These are phyloP conservation scores for Chironomus riparius DNA, from an alignment of 2,888 invertebrate species.

Conservation along the genomic window DNA sequence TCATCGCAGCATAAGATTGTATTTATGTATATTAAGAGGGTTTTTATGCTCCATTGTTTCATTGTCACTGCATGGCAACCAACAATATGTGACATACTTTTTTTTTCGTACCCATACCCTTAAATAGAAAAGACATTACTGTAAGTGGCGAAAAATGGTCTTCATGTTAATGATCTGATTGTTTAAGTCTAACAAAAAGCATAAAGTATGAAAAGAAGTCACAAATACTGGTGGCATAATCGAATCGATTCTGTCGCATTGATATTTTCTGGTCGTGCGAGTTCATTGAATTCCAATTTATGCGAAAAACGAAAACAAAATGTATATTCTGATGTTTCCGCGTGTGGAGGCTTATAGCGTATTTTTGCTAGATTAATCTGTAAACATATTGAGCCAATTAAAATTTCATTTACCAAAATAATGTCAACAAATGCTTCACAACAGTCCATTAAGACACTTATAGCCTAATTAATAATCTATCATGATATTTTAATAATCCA, in stretches of 20 bases:
- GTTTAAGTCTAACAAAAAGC: neutral
- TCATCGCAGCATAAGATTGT: neutral
- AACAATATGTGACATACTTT: constrained; percentile 7
- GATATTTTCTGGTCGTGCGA: neutral
- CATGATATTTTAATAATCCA: too few relatives aligned
- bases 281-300: neutral
- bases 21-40: neutral
- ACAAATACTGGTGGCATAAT: neutral
- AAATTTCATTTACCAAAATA: neutral
- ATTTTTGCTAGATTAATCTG: neutral
- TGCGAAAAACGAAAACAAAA: neutral
- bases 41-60: constrained; percentile 11
- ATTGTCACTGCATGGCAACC: neutral
- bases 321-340: too few relatives aligned
- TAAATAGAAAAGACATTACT: neutral
- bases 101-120: neutral
- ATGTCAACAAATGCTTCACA: too few relatives aligned
- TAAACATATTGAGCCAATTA: neutral
- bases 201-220: too few relatives aligned
- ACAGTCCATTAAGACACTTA: too few relatives aligned
- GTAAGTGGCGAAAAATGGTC: neutral
- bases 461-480: too few relatives aligned
- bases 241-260: neutral
- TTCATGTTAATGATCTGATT: constrained; percentile 13
- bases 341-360: too few relatives aligned